Evolutionary conservation across 2,888 invertebrate genomes (phyloP).

Genomic region (Agrochola lota): DNA sequence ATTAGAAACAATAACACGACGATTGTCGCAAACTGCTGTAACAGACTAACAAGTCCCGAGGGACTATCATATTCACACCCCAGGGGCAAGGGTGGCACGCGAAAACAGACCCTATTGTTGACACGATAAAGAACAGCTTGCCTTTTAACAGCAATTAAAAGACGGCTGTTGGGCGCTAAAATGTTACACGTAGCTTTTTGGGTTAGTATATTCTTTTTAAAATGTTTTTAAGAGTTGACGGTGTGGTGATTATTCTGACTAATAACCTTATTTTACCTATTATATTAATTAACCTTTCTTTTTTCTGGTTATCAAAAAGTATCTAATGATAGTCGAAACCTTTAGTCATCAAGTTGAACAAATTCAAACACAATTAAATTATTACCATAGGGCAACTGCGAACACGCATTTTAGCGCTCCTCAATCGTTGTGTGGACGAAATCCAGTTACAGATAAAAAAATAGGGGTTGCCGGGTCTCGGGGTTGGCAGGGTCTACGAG

Average conservation of each 20-base stretch:
- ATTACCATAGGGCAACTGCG: not conserved
- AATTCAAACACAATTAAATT: not conserved
- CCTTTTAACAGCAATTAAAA: conserved; percentile 49
- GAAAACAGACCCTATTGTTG: conserved; percentile 42
- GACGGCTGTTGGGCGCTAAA: conserved; percentile 52
- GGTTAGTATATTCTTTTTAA: no score
- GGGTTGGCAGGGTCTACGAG: conserved; percentile 59
- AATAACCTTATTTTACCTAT: no score
- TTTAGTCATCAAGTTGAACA: not conserved
- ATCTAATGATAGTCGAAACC: not conserved
- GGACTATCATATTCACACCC: conserved; percentile 61
- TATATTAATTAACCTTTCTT: not conserved
- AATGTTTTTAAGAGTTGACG: not conserved
- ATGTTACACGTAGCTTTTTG: conserved; percentile 38
- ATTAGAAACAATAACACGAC: conserved; percentile 81
- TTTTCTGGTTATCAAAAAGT: not conserved
- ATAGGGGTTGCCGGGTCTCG: conserved; percentile 69
- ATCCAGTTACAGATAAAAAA: conserved; percentile 81
- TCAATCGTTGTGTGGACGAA: conserved; percentile 67
- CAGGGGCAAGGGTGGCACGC: conserved; percentile 2
- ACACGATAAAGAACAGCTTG: conserved; percentile 40
- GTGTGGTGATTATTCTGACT: not conserved
- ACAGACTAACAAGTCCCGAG: conserved; percentile 79
- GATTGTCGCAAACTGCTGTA: conserved; percentile 75
- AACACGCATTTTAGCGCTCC: conserved; percentile 67